These are phyloP conservation scores for Eupithecia centaureata DNA, from an alignment of 2,888 invertebrate species.

Conservation along the genomic window DNA sequence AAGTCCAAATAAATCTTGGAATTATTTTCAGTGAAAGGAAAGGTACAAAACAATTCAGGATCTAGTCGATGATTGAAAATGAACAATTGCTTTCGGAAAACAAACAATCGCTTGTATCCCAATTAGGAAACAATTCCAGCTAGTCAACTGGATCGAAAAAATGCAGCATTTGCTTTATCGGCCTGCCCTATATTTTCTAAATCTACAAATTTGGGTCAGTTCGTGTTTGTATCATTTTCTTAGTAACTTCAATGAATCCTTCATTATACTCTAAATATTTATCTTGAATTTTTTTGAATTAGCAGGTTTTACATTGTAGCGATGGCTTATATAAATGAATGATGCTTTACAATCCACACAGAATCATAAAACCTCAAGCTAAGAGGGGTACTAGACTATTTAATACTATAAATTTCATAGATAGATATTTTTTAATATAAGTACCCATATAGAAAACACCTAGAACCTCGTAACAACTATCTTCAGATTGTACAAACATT, in stretches of 20 bases:
- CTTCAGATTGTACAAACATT: no score
- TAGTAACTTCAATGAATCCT: not conserved
- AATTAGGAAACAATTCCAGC: conserved; percentile 25
- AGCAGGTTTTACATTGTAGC: not conserved
- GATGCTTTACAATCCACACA: no score
- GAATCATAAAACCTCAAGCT: no score
- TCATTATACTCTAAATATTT: no score
- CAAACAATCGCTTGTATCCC: conserved; percentile 29
- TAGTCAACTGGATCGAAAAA: conserved; percentile 20
- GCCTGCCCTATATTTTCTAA: conserved; percentile 12
- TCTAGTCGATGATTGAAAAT: conserved; percentile 17
- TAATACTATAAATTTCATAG: no score
- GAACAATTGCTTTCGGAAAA: conserved; percentile 25
- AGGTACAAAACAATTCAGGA: not conserved
- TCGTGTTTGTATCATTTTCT: not conserved
- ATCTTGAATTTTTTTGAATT: no score
- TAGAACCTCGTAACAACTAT: no score
- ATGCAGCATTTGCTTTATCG: conserved; percentile 19
- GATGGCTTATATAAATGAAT: no score
- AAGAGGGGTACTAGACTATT: no score
- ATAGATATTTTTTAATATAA: no score
- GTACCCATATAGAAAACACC: no score
- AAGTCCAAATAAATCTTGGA: not conserved
- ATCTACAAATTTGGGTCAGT: not conserved
- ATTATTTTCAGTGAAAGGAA: conserved; percentile 1